Evolutionary conservation across 2,888 invertebrate genomes (phyloP).

Genomic region (Oscheius sp.): DNA sequence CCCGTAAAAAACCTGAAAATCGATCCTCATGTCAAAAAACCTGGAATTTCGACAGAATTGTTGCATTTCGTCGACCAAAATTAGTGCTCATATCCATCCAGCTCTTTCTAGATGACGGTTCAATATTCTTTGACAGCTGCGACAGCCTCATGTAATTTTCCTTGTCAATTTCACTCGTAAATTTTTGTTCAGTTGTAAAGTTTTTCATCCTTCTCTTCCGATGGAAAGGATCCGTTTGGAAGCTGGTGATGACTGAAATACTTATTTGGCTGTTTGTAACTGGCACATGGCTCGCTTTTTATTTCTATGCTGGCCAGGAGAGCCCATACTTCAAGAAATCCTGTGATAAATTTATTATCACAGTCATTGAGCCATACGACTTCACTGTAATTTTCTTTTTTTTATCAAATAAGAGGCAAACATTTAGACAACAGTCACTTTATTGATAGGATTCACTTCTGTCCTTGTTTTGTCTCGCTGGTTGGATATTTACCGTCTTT

Average conservation of each 20-base stretch:
- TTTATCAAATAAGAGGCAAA: slow-evolving; percentile 2
- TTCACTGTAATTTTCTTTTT: background rate
- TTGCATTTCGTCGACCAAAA: too few relatives aligned
- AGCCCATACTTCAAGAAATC: slow-evolving; percentile 1
- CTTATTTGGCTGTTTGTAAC: slow-evolving; percentile 38
- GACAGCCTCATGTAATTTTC: slow-evolving; percentile 40
- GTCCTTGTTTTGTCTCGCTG: slow-evolving; percentile 31
- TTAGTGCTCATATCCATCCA: too few relatives aligned
- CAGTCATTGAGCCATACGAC: slow-evolving; percentile 1
- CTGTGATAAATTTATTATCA: slow-evolving; percentile 20
- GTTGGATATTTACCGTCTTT: slow-evolving; percentile 44
- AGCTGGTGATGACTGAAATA: slow-evolving; percentile 44
- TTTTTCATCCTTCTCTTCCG: slow-evolving; percentile 34
- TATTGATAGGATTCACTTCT: slow-evolving; percentile 46
- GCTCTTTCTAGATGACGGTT: slow-evolving; percentile 38
- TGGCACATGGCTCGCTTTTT: background rate
- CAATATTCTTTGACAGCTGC: slow-evolving; percentile 51
- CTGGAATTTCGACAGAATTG: too few relatives aligned
- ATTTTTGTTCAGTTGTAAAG: background rate
- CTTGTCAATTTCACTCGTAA: background rate
- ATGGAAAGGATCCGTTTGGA: slow-evolving; percentile 53
- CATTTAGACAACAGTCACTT: slow-evolving; percentile 39
- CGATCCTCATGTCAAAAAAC: too few relatives aligned
- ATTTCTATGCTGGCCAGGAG: background rate
- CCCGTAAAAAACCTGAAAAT: too few relatives aligned